Conservation (phyloP, 2,797 vertebrate species). For the Miopithecus talapoin region DNA sequence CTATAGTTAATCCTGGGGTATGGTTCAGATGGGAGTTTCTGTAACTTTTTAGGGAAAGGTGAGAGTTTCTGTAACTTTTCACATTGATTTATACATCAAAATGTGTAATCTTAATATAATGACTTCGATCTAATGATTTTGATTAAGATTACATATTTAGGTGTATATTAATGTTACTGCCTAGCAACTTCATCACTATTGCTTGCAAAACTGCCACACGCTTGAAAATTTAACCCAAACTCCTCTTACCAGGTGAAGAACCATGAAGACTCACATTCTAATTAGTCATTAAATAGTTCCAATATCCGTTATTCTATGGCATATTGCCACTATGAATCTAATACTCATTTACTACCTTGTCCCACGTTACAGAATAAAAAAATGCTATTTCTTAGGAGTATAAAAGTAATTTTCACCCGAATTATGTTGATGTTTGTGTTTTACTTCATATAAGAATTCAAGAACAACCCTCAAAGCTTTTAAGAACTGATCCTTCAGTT, state of each 20-base stretch:
- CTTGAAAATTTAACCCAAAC: neutral
- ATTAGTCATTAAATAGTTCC: conserved; percentile 1
- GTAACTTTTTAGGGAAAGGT: neutral
- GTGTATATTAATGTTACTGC: neutral
- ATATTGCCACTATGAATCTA: neutral
- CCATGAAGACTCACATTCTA: neutral
- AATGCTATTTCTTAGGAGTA: neutral
- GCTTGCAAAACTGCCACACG: neutral
- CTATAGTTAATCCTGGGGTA: neutral
- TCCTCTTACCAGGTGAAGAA: neutral
- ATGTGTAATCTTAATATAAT: neutral
- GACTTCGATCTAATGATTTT: neutral
- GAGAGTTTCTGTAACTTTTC: neutral
- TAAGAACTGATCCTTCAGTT: neutral
- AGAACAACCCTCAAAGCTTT: neutral
- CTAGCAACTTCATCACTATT: neutral
- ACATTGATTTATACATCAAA: neutral
- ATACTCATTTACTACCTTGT: conserved; percentile 58
- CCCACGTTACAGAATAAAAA: neutral
- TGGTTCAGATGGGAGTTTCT: neutral
- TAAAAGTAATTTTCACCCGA: conserved; percentile 42
- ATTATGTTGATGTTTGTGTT: conserved; percentile 12
- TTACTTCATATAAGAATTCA: conserved; percentile 14
- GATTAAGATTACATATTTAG: neutral
- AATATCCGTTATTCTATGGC: neutral